Conservation (phyloP, 2,113 vertebrate species). For the Colinus virginianus region DNA sequence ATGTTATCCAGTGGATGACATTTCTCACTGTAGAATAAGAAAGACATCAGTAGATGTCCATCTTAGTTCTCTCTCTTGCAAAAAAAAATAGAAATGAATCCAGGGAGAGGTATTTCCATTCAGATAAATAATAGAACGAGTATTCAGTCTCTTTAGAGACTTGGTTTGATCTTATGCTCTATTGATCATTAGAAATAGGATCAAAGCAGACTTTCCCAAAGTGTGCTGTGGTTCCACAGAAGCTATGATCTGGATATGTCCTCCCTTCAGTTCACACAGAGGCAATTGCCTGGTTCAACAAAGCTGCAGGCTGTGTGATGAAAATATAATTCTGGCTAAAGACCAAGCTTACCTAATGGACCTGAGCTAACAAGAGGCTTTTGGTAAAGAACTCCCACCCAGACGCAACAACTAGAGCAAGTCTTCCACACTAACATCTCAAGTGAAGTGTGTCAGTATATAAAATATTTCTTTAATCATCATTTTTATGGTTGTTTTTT, state of each 20-base stretch:
- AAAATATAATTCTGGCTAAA: background rate
- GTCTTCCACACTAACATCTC: background rate
- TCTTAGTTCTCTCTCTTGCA: background rate
- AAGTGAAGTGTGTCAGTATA: background rate
- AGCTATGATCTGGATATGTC: background rate
- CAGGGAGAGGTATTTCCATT: background rate
- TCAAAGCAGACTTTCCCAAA: constrained; percentile 3
- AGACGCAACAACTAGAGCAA: background rate
- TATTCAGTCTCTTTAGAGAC: background rate
- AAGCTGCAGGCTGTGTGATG: background rate
- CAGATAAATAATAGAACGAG: background rate
- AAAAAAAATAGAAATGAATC: background rate
- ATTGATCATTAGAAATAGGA: background rate
- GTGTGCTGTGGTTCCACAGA: background rate
- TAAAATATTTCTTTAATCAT: background rate
- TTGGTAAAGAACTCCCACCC: background rate
- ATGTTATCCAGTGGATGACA: background rate
- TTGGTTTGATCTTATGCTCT: background rate
- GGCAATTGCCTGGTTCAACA: background rate
- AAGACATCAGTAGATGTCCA: background rate
- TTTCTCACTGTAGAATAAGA: background rate
- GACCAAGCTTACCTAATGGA: background rate
- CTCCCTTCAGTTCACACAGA: background rate
- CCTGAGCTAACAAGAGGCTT: background rate
- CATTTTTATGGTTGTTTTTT: too few species aligned